These are phyloP conservation scores for Chlorodrepanis virens DNA, from an alignment of 2,113 vertebrate genomes.

Conservation along the genomic window DNA sequence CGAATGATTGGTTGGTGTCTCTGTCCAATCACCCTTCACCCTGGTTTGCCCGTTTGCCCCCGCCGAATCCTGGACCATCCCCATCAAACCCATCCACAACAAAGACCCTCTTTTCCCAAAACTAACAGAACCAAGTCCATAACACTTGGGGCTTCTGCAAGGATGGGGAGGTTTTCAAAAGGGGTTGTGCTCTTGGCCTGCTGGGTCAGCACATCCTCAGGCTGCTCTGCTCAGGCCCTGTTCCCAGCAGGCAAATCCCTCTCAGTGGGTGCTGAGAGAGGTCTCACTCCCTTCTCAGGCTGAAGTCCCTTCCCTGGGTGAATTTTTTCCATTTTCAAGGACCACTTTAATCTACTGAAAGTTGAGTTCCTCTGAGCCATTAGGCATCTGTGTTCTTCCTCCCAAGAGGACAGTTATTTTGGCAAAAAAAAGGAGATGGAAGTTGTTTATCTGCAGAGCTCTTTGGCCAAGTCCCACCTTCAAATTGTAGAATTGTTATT, in stretches of 20 bases:
- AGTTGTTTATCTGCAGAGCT: conserved; percentile 15
- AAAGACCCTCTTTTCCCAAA: too few relatives aligned
- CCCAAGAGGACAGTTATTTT: not conserved
- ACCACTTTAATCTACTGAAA: not conserved
- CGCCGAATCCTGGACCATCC: too few relatives aligned
- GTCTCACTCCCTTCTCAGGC: not conserved
- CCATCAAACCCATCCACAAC: too few relatives aligned
- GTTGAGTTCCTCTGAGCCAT: not conserved
- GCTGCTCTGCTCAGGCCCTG: not conserved
- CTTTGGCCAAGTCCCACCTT: conserved; percentile 7
- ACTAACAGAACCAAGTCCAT: too few relatives aligned
- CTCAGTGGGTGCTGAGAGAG: not conserved
- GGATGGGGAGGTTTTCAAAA: not conserved
- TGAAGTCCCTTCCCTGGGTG: not conserved
- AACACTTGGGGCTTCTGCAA: not conserved
- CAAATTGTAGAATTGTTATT: not conserved
- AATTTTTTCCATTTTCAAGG: not conserved
- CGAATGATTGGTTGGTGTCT: too few relatives aligned
- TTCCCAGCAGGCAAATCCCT: not conserved
- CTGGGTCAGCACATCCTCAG: not conserved
- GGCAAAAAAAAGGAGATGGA: not conserved
- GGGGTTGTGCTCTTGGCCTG: not conserved
- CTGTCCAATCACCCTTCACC: too few relatives aligned
- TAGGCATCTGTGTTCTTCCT: conserved; percentile 6
- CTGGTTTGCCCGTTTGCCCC: too few relatives aligned